Conservation (phyloP, 2,797 vertebrate genomes). For the Pitangus sulphuratus region DNA sequence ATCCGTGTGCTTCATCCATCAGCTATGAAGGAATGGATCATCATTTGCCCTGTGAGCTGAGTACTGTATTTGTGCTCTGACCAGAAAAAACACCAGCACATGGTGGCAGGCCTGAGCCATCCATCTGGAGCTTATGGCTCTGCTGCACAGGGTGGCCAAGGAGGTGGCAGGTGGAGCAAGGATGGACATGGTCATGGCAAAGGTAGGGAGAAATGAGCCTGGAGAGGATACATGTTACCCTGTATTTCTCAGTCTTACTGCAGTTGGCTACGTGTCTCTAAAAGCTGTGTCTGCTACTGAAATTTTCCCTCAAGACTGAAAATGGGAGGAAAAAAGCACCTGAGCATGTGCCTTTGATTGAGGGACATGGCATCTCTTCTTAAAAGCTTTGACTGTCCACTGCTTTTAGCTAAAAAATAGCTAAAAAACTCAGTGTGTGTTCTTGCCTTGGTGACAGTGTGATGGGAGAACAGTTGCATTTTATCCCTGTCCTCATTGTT, state of each 20-base stretch:
- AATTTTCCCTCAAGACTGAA: neutral
- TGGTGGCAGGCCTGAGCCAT: fast-evolving
- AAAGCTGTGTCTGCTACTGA: neutral
- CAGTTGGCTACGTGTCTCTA: neutral
- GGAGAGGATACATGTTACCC: fast-evolving
- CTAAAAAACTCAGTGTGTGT: neutral
- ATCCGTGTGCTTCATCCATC: neutral
- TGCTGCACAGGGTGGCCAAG: neutral
- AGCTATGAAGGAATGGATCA: neutral
- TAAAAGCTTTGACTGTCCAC: neutral
- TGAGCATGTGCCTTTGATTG: neutral
- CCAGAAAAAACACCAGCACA: neutral
- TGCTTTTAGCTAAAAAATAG: neutral
- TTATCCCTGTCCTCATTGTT: neutral
- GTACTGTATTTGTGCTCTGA: neutral
- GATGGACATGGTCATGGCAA: neutral
- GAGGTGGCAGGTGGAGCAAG: neutral
- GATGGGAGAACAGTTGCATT: neutral
- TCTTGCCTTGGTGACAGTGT: neutral
- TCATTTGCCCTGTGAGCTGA: neutral
- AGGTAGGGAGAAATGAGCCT: neutral
- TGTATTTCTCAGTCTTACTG: neutral
- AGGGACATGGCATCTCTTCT: neutral
- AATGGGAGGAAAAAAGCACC: neutral
- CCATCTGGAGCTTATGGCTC: neutral